These are phyloP conservation scores for Encarsia formosa DNA, from an alignment of 2,888 invertebrate species.

Conservation along the genomic window DNA sequence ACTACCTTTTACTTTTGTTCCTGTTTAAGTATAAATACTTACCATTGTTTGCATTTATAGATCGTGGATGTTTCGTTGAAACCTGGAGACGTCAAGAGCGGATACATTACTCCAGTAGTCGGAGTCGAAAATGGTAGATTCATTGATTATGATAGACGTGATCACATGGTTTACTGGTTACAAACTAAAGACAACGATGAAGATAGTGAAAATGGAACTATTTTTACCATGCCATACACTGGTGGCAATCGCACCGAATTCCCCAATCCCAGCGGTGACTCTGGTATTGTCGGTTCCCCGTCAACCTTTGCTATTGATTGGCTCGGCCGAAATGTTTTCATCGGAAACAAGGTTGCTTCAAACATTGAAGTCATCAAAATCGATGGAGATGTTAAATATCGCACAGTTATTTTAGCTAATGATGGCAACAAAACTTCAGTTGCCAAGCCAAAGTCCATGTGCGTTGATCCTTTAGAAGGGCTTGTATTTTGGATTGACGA, in stretches of 20 bases:
- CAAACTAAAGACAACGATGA: constrained; percentile 69
- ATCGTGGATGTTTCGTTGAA: constrained; percentile 79
- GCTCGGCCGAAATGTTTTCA: constrained; percentile 90
- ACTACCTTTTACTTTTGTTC: too few relatives aligned
- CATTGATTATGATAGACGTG: constrained; percentile 86
- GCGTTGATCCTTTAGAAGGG: constrained; percentile 90
- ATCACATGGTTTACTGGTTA: constrained; percentile 82
- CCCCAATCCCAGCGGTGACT: constrained; percentile 63
- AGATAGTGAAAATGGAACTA: constrained; percentile 78
- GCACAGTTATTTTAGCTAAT: constrained; percentile 83
- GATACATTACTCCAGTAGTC: constrained; percentile 80
- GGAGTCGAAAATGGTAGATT: constrained; percentile 84
- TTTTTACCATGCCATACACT: constrained; percentile 77
- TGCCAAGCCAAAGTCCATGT: constrained; percentile 81
- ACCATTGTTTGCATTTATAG: constrained; percentile 17
- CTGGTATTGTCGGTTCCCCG: constrained; percentile 87
- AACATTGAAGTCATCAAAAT: constrained; percentile 86
- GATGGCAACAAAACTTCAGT: constrained; percentile 83
- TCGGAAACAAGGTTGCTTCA: constrained; percentile 84
- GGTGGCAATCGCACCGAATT: constrained; percentile 83
- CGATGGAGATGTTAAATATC: constrained; percentile 78
- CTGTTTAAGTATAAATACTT: not conserved
- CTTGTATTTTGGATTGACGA: constrained; percentile 91
- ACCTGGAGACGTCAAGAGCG: constrained; percentile 71
- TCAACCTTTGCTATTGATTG: constrained; percentile 93